These are phyloP conservation scores for Mallotus villosus DNA, from an alignment of 2,797 vertebrate genomes.

Conservation along the genomic window DNA sequence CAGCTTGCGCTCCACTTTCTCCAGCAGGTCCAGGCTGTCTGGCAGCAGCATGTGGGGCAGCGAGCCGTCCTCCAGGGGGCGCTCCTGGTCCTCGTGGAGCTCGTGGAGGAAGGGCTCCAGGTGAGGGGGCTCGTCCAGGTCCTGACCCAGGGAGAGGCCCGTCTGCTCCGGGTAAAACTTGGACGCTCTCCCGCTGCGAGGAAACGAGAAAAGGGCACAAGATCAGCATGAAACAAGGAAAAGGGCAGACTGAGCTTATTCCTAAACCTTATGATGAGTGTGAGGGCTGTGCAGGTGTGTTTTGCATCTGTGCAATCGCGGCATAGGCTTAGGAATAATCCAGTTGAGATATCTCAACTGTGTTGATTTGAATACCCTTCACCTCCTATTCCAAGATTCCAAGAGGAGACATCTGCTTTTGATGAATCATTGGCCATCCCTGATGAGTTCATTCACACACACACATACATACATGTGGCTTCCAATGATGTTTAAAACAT, in stretches of 20 bases:
- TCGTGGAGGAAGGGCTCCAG: conserved; percentile 75
- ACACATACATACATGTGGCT: conserved; percentile 6
- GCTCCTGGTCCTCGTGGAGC: conserved; percentile 59
- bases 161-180: background rate
- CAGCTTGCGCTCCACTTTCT: conserved; percentile 77
- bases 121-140: conserved; percentile 42
- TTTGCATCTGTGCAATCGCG: background rate
- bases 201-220: background rate
- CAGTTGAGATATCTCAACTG: no score
- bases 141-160: conserved; percentile 28
- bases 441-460: background rate
- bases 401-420: conserved; percentile 12
- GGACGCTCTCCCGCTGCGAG: background rate
- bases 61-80: conserved; percentile 60
- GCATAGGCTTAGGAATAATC: no score
- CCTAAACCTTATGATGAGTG: background rate
- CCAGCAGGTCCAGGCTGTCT: conserved; percentile 70
- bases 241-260: background rate
- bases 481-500: conserved; percentile 13
- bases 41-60: conserved; percentile 69
- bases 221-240: background rate
- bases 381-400: background rate
- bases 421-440: conserved; percentile 5
- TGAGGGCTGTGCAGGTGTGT: background rate
- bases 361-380: background rate